Evolutionary conservation across 92 coral and sea anemone species (phyloP), one percentile per base, ranked within the genome.

Genomic region (Epizoanthus rinbou): DNA sequence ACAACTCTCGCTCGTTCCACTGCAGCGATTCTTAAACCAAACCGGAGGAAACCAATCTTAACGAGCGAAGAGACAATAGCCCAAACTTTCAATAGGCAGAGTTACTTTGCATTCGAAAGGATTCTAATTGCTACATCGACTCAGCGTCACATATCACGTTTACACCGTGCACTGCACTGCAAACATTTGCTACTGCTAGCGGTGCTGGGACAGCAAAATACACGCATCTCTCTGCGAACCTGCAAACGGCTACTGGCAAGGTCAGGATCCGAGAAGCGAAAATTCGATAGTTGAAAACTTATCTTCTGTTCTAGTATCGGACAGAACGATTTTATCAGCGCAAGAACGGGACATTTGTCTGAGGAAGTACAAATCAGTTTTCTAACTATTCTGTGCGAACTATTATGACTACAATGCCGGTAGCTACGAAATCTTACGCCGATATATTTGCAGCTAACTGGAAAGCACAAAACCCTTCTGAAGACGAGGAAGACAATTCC

Each of bases 371-470:
- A 57, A 82, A 73, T 21, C 31, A 68, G 17, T 54, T 69, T 57
- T 41, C 82, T 78, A 50, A 2, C 54, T 50, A 50, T 13, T 50
- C 54, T 10, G 54, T 67, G 24, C 47, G 74, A 75, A 79, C 59
- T 89, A 93, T 87, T 86, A 92, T 90, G 94, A 88, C 86, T 75
- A 86, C 23, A 54, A 84, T 93, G 95, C 94, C 98, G 19, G 93
- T 90, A 35, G 87, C 90, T 57, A 91, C 92, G 25, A 95, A 95
- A 68, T 87, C 94, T 9, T 92, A 90, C 87, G 99, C 99, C 14
- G 98, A 97, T 47, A 97, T 92, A 75, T 97, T 97, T 82, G 99
- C 99, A 37, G 97, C 92, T 33, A 97, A 97, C 80, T 97, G 99
- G 99, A 88, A 94, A 64, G 98, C 98, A 3, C 94, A 92, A 72